phyloP scores from a whole-genome alignment of 2,888 invertebrate species.

The Sisyra nigra region DNA sequence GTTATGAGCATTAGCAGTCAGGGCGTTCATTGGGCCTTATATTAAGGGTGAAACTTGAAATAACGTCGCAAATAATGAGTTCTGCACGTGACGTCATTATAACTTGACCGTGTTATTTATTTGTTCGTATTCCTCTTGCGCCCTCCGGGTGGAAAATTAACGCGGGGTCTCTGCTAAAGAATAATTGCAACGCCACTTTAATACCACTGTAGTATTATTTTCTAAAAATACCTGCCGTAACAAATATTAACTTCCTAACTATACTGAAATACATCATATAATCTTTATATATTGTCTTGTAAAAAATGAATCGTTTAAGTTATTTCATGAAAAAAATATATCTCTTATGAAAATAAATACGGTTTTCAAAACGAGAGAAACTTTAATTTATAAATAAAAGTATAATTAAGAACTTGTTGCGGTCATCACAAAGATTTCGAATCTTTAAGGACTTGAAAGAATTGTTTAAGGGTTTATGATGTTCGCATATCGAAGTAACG shows the following conservation, averaged over 20 bases:
- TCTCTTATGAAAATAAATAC: too few relatives aligned
- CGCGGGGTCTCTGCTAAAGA: constrained; percentile 17
- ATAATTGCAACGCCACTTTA: constrained; percentile 17
- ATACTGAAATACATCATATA: too few relatives aligned
- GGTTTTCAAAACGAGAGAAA: too few relatives aligned
- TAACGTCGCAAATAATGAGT: constrained; percentile 30
- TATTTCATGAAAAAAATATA: too few relatives aligned
- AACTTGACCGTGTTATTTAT: constrained; percentile 30
- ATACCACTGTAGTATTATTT: constrained; percentile 4
- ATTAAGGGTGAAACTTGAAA: constrained; percentile 30
- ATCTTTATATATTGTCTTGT: too few relatives aligned
- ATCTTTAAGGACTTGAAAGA: too few relatives aligned
- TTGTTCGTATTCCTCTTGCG: constrained; percentile 28
- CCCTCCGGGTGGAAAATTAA: constrained; percentile 20
- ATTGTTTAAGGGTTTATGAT: too few relatives aligned
- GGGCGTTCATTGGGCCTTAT: constrained; percentile 20
- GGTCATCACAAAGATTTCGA: too few relatives aligned
- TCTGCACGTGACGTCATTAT: constrained; percentile 33
- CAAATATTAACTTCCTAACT: neutral
- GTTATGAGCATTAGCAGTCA: constrained; percentile 23
- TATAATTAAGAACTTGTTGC: too few relatives aligned
- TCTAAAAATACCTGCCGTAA: constrained; percentile 1
- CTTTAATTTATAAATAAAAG: too few relatives aligned
- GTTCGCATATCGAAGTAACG: too few relatives aligned
- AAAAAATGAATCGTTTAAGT: too few relatives aligned